Base-by-base conservation (phyloP, 2,888 invertebrate species). In the Epistrophe eligans region DNA sequence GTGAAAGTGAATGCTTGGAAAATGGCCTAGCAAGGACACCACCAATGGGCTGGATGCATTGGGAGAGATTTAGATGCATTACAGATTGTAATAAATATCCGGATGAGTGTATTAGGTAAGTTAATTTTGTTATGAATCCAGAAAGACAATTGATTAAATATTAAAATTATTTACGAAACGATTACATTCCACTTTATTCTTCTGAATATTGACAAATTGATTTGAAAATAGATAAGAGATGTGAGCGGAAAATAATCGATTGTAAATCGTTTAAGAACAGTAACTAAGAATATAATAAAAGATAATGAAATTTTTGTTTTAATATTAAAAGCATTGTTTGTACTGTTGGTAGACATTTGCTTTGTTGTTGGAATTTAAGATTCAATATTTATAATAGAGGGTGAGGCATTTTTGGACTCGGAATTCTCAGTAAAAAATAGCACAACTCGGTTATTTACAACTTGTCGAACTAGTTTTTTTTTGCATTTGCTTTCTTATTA, bases 11-110 rank as follows among this genome's bases (percentile, higher is more conserved):
- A 5, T 38, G 79, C 6, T 90, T 95, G 77, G 94, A 95, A 74
- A 95, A 95, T 93, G 95, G 95, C 0, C 90, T 95, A 66, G 95
- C 95, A 0, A 90, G 91, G 79, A 95, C 95, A n/a, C 95, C 95
- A 8, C 95, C 95, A 1, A 95, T 95, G 95, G 95, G 95, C 8
- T 95, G 95, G 95, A 94, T 95, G 93, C 94, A 94, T 71, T 95
- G 95, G 95, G 94, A 95, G 90, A 91, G 95, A 79, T 95, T 94
- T 90, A 92, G 95, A 32, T 95, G 95, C 90, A 94, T 95, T 60
- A 94, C 93, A 1, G 94, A 95, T 90, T 95, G 95, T 90, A 91
- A 93, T 17, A 92, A 92, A 38, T 95, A 94, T 92, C 95, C 95
- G 0, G 92, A 94, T 88, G 94, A 95, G 88, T 95, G 95, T 90